A percentile compares a stretch with the other conserved stretches of the same genome.
Evolutionary conservation across 2,888 invertebrate genomes (phyloP).

Genomic region (Lutraria lutraria): DNA sequence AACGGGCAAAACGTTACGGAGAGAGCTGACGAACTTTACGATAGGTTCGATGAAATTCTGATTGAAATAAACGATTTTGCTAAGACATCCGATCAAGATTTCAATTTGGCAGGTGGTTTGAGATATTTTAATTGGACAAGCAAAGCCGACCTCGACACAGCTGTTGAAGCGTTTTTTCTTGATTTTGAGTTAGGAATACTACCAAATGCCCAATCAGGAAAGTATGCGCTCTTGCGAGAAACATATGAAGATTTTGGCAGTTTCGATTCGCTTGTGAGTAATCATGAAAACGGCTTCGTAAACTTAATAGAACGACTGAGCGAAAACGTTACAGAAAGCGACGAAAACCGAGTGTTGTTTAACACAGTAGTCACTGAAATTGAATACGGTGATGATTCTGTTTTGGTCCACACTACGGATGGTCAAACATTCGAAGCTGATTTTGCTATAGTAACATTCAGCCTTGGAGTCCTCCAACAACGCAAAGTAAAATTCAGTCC

Average conservation of each 20-base stretch:
- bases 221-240: constrained; percentile 30
- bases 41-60: not conserved
- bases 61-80: not conserved
- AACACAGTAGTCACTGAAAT: constrained; percentile 54
- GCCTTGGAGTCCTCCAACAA: constrained; percentile 67
- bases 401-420: constrained; percentile 47
- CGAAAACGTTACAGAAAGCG: not conserved
- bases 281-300: constrained; percentile 50
- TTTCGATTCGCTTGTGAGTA: constrained; percentile 32
- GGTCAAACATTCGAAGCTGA: constrained; percentile 52
- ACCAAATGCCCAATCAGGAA: constrained; percentile 42
- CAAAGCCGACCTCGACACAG: not conserved
- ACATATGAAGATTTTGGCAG: constrained; percentile 40
- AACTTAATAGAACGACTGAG: constrained; percentile 35
- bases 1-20: constrained; percentile 48
- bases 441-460: constrained; percentile 65
- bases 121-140: constrained; percentile 11
- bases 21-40: not conserved
- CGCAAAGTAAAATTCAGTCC: constrained; percentile 57
- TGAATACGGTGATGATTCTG: constrained; percentile 35
- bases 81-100: not conserved
- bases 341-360: constrained; percentile 39
- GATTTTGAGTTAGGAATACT: constrained; percentile 44
- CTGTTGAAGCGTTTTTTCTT: not conserved
- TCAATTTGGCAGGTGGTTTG: not conserved